Evolutionary conservation across 2,113 vertebrate species (phyloP), one percentile per base, ranked within the genome.

Genomic region (Plectropomus leopardus): DNA sequence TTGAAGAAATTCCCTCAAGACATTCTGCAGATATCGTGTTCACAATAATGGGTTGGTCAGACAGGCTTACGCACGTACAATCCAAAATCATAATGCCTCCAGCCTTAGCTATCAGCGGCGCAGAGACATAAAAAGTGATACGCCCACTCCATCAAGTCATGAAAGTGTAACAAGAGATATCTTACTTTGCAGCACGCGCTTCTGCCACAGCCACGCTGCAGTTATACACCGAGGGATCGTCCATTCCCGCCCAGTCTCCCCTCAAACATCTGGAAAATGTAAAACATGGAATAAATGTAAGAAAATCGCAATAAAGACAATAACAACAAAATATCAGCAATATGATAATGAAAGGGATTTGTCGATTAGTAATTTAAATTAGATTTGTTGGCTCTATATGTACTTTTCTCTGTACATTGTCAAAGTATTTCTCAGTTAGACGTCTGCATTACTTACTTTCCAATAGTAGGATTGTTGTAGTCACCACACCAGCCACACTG

Each of bases 401-500:
- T 7, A 26, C 2, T 36, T 30, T 59, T 40, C 11, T 50, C 13
- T 40, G 32, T 21, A 48, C 7, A 40, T 32, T 30, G 3, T 26
- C 21, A 36, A 48, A 66, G 16, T 13, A 50, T 7, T 36, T 61
- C 36, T 40, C 11, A 19, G 4, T 50, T n/a, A 45, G 5, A 0
- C 19, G 32, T 65, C 54, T 50, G 3, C 2, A 1, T 24, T 10
- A 67, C 84, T 88, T 88, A 98, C 97, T 96, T 96, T 82, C 97
- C 97, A 70, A 98, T 95, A 0, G 96, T 98, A n/a, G 97, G 97
- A 89, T 98, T 98, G 89, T 96, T 96, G 71, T 96, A 94, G n/a
- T 98, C 96, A 9, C 96, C 96, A 30, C 97, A 98, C 97, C 97
- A 98, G 87, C 97, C 97, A 1, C 97, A 98, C 90, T 97, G 96